Base-by-base conservation (phyloP, 35 echinoderm and acorn worm species). In the Apostichopus parvimensis region DNA sequence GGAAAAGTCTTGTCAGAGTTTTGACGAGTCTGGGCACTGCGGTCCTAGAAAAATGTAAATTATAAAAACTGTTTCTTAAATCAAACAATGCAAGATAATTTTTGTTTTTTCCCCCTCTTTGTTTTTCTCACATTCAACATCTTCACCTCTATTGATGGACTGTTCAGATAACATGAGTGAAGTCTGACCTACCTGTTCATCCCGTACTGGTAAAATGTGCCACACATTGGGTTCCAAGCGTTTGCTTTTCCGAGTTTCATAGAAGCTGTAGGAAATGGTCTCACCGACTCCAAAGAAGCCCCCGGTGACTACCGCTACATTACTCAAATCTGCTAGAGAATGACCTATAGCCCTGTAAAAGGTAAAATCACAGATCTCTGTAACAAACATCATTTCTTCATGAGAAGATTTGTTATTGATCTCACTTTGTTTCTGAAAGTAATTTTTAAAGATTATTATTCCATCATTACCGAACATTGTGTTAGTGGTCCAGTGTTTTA, bases 281-380 rank as follows among this genome's bases (percentile, higher is more conserved):
- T 98, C 90, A 9, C 96, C 96, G 8, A 98, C 96, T 4, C 96
- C 96, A 89, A 87, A 94, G 82, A 98, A 98, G 13, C 96, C 96
- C 57, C 96, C 96, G 14, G 96, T 98, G 21, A 93, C 94, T 18
- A 98, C 81, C 17, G 95, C 88, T 9, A 96, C 62, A 18, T 87
- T 92, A 21, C 54, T 17, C n/a, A 88, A 62, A 20, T 88, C 86
- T 71, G 86, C 86, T 10, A 88, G 64, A 66, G 61, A 88, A 18
- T 72, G 5, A 21, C 86, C 86, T 8, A 88, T 88, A 54, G 57
- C 58, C 45, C 86, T 88, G 61, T 73, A 23, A 71, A 12, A 75
- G 14, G 71, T 75, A 22, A n/a, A 75, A 18, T 13, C 7, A 75
- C 58, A 75, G 71, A 75, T 75, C 0, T 22, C 6, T 75, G 17